These are phyloP conservation scores for Rhinichthys osculus DNA, from an alignment of 2,797 vertebrate species.

Conservation along the genomic window DNA sequence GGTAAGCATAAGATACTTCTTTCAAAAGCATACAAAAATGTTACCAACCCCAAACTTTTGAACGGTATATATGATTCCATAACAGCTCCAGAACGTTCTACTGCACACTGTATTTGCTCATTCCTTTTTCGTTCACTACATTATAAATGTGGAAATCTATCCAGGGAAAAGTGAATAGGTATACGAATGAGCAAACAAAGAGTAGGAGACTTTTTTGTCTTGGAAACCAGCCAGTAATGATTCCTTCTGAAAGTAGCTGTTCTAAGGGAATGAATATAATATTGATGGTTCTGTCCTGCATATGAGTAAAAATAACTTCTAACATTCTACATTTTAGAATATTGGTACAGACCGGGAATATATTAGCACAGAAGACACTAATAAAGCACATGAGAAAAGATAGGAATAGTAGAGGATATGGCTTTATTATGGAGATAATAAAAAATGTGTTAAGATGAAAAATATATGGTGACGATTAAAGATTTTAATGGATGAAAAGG, in stretches of 20 bases:
- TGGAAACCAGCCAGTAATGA: not conserved
- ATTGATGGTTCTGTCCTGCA: conserved; percentile 3
- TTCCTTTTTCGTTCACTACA: not conserved
- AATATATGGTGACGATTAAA: not conserved
- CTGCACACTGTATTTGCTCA: accelerated
- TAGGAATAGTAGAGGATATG: not conserved
- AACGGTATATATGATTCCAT: not conserved
- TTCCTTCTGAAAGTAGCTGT: not conserved
- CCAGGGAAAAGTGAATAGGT: not conserved
- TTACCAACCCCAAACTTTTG: not conserved
- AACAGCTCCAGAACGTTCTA: not conserved
- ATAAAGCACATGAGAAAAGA: not conserved
- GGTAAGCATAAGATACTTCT: not conserved
- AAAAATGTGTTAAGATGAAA: not conserved
- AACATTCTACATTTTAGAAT: not conserved
- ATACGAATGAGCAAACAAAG: not conserved
- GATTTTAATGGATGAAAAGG: not conserved
- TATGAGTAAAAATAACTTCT: conserved; percentile 23
- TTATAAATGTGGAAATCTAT: not conserved
- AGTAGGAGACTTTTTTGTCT: not conserved
- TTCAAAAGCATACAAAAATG: not conserved
- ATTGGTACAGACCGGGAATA: not conserved
- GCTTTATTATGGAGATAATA: conserved; percentile 11
- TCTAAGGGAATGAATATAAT: not conserved
- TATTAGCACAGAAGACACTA: not conserved